A percentile compares a stretch with the other conserved stretches of the same genome.
Evolutionary conservation across 2,888 invertebrate species (phyloP).

Genomic region (Anoplius nigerrimus): DNA sequence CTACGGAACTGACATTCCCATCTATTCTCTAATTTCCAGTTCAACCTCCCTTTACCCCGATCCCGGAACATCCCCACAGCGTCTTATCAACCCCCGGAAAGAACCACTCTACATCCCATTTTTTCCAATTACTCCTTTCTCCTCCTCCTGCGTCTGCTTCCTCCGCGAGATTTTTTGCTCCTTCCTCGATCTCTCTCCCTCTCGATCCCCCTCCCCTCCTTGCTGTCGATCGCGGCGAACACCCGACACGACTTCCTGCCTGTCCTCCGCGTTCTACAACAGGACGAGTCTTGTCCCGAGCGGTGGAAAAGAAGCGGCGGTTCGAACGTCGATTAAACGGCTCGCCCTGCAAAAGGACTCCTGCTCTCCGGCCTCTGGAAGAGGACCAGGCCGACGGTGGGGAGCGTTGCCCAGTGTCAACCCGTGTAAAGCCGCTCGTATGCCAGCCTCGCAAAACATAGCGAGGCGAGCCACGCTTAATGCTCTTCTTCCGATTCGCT

Average conservation of each 20-base stretch:
- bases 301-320: background rate
- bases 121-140: conserved; percentile 45
- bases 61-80: too few relatives aligned
- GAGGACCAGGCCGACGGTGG: too few relatives aligned
- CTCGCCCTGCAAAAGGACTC: background rate
- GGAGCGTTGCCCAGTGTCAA: too few relatives aligned
- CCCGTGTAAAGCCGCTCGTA: too few relatives aligned
- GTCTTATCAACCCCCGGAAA: too few relatives aligned
- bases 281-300: conserved; percentile 19
- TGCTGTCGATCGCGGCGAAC: background rate
- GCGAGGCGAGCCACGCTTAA: too few relatives aligned
- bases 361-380: background rate
- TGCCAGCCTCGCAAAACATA: too few relatives aligned
- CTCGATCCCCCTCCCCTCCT: conserved; percentile 19
- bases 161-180: too few relatives aligned
- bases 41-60: too few relatives aligned
- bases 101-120: conserved; percentile 17
- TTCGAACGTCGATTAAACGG: background rate
- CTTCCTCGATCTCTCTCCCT: conserved; percentile 14
- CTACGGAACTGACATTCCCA: too few relatives aligned
- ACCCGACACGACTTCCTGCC: conserved; percentile 56
- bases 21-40: too few relatives aligned
- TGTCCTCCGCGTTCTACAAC: conserved; percentile 51
- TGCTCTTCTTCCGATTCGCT: too few relatives aligned
- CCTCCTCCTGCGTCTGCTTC: conserved; percentile 50